phyloP scores from a whole-genome alignment of 2,797 vertebrate species.

The Spea hammondii region DNA sequence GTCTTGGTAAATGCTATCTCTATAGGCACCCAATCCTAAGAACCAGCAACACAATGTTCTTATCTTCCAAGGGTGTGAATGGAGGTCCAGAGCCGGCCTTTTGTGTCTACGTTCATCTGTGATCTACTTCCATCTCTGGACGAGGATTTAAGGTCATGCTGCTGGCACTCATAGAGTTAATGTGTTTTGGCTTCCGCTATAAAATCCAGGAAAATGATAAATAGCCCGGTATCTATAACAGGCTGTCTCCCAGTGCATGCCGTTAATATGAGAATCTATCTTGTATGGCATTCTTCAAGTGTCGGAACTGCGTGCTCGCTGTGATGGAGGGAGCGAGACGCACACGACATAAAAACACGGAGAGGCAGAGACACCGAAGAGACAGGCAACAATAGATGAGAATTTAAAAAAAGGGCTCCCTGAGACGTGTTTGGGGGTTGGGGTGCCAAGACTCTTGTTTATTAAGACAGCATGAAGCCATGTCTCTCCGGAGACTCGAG shows the following conservation, averaged over 20 bases:
- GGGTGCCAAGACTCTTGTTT: neutral
- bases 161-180: neutral
- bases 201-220: neutral
- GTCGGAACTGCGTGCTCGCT: neutral
- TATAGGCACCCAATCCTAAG: no score
- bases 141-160: no score
- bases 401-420: neutral
- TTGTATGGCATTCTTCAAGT: neutral
- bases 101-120: no score
- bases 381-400: neutral
- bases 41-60: no score
- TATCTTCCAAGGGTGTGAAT: no score
- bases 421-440: neutral
- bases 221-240: neutral
- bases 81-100: no score
- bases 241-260: neutral
- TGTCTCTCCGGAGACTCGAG: neutral
- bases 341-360: neutral
- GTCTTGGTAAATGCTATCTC: no score
- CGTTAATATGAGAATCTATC: neutral
- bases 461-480: neutral
- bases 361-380: neutral
- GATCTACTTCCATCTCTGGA: no score
- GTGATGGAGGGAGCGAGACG: neutral
- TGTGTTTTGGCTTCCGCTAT: neutral